A percentile compares a stretch with the other conserved stretches of the same genome.
These are phyloP conservation scores for Sebastes elongatus DNA, from an alignment of 2,797 vertebrate species.

Conservation along the genomic window DNA sequence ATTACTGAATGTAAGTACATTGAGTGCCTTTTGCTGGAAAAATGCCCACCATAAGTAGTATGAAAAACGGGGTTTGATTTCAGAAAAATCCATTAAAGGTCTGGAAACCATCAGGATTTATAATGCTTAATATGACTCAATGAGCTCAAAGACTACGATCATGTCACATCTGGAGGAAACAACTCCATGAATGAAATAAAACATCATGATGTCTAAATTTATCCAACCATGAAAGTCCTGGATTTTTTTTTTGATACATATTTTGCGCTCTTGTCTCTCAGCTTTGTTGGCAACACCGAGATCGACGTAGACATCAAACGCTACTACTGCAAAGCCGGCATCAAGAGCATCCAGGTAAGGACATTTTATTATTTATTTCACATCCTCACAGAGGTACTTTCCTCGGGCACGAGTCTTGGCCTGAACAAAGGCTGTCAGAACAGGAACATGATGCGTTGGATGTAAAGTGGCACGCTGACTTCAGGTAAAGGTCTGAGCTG, in stretches of 20 bases:
- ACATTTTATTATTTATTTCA: not conserved
- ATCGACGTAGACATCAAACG: slow-evolving; percentile 96
- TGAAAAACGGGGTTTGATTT: not conserved
- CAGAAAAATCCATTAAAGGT: not conserved
- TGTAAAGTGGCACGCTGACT: not conserved
- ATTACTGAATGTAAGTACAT: not conserved
- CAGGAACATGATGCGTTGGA: not conserved
- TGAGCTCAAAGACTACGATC: not conserved
- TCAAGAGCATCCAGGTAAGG: slow-evolving; percentile 95
- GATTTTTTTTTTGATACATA: not conserved
- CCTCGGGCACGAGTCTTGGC: not conserved
- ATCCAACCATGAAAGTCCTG: not conserved
- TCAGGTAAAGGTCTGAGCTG: slow-evolving; percentile 8
- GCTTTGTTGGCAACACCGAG: slow-evolving; percentile 96
- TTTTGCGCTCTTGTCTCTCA: slow-evolving; percentile 60
- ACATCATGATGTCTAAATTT: not conserved
- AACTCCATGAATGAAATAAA: not conserved
- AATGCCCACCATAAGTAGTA: not conserved
- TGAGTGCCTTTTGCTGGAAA: not conserved
- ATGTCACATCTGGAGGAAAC: not conserved
- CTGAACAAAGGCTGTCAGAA: not conserved
- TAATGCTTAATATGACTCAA: not conserved
- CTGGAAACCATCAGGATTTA: not conserved
- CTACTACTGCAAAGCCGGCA: slow-evolving; percentile 98
- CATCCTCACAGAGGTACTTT: not conserved